Percentiles rank a stretch among this genome's conserved stretches.
Evolutionary conservation across 2,113 vertebrate species (phyloP).

Genomic region (Sturnus vulgaris): DNA sequence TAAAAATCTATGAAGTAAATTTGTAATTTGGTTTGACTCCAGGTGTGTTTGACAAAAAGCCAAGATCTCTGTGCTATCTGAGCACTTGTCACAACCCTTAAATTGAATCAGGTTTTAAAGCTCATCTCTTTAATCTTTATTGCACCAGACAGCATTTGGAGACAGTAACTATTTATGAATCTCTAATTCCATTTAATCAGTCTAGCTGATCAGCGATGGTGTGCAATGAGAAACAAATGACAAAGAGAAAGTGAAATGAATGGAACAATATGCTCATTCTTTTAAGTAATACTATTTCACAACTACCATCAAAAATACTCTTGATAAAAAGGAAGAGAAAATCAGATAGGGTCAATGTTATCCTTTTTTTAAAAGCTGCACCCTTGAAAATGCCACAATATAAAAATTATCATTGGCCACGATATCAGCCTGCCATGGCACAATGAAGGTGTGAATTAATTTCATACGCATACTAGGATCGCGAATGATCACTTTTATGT

Average conservation of each 20-base stretch:
- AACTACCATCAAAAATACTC: background rate
- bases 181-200: conserved; percentile 70
- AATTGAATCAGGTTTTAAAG: conserved; percentile 23
- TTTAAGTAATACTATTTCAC: background rate
- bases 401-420: background rate
- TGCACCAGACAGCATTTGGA: conserved; percentile 46
- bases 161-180: conserved; percentile 65
- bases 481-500: background rate
- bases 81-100: background rate
- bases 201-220: conserved; percentile 46
- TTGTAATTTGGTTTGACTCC: background rate
- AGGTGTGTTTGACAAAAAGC: background rate
- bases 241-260: conserved; percentile 44
- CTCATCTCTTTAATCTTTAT: conserved; percentile 59
- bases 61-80: background rate
- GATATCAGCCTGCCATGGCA: background rate
- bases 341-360: background rate
- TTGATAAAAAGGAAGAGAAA: background rate
- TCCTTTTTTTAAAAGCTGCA: background rate
- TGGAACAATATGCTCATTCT: background rate
- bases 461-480: background rate
- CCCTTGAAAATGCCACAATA: background rate
- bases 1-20: background rate
- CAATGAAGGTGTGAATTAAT: background rate
- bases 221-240: background rate